phyloP scores from a whole-genome alignment of 2,113 vertebrate species.

The Erinaceus europaeus region DNA sequence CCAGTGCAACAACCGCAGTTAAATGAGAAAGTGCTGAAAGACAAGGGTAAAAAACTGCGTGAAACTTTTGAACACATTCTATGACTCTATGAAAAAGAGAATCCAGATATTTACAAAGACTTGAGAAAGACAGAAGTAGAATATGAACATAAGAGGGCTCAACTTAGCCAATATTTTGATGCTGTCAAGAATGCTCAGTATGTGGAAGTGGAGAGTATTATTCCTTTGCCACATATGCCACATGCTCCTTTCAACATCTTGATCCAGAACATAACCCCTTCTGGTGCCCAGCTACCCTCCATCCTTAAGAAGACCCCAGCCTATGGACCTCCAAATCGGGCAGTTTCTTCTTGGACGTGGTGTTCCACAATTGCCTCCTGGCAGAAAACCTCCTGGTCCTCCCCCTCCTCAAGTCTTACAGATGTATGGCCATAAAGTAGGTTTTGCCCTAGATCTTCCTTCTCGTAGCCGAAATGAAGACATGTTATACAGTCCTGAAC shows the following conservation, averaged over 20 bases:
- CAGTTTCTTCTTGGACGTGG: constrained; percentile 84
- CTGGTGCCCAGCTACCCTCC: no score
- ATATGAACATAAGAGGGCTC: constrained; percentile 96
- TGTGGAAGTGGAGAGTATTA: constrained; percentile 98
- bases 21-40: constrained; percentile 97
- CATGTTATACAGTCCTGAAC: constrained; percentile 84
- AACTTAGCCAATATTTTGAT: constrained; percentile 97
- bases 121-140: constrained; percentile 94
- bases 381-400: constrained; percentile 95
- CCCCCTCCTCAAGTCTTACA: constrained; percentile 95
- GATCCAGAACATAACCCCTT: no score
- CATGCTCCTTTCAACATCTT: no score
- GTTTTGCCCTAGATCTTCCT: constrained; percentile 80
- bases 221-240: constrained; percentile 84
- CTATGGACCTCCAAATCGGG: no score
- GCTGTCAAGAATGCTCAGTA: constrained; percentile 99
- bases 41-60: constrained; percentile 96
- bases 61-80: constrained; percentile 97
- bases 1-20: constrained; percentile 95
- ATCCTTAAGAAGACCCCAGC: neutral
- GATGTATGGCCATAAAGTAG: constrained; percentile 89
- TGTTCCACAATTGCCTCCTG: constrained; percentile 93
- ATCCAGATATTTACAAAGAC: constrained; percentile 96
- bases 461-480: constrained; percentile 85
- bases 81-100: constrained; percentile 95